phyloP scores from a whole-genome alignment of 2,797 vertebrate species.

The Cossypha niveicapilla region DNA sequence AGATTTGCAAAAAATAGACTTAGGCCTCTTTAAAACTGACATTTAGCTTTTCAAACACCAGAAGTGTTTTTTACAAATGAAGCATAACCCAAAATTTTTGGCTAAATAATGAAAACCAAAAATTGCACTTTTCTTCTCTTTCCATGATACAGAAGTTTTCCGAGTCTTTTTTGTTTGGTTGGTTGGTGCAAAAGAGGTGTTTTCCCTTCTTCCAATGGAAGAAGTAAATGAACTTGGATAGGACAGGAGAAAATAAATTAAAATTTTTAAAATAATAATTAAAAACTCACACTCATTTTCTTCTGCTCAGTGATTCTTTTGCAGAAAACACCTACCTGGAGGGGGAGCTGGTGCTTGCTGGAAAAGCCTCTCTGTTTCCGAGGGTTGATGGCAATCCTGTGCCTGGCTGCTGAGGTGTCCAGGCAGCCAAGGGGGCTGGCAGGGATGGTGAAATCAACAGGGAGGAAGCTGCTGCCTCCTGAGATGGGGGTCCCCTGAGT shows the following conservation, averaged over 20 bases:
- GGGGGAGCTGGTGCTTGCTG: conserved; percentile 10
- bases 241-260: neutral
- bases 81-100: neutral
- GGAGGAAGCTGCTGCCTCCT: conserved; percentile 34
- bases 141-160: neutral
- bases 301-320: neutral
- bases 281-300: neutral
- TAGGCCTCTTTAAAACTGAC: neutral
- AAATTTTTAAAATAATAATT: neutral
- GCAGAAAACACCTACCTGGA: conserved; percentile 22
- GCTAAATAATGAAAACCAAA: neutral
- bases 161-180: neutral
- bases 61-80: neutral
- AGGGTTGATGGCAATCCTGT: conserved; percentile 82
- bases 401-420: conserved; percentile 85
- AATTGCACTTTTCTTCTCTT: neutral
- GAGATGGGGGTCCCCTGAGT: neutral
- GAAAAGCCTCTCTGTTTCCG: conserved; percentile 77
- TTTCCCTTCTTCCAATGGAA: neutral
- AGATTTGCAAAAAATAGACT: neutral
- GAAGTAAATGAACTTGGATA: neutral
- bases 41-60: neutral
- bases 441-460: conserved; percentile 79
- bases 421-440: conserved; percentile 79
- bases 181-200: neutral